Evolutionary conservation across 2,888 invertebrate species (phyloP).

Genomic region (Nephrotoma guestfalica): DNA sequence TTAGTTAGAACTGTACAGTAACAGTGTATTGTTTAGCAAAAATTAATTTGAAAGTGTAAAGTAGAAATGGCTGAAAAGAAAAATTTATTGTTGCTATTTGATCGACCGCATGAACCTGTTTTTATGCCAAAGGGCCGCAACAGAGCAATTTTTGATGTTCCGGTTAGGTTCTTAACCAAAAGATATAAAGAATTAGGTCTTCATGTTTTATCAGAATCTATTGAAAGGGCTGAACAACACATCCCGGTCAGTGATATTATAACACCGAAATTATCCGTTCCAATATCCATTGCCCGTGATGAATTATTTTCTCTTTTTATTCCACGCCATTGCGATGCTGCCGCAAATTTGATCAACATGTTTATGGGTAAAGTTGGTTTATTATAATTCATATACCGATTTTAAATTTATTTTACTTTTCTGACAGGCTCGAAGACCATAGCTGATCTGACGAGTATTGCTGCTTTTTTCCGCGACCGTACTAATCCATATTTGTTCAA

Average conservation of each 20-base stretch:
- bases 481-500: not conserved
- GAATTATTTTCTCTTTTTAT: not conserved
- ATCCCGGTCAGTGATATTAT: not conserved
- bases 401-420: not conserved
- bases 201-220: not conserved
- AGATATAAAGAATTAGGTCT: conserved; percentile 7
- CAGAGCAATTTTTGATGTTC: conserved; percentile 6
- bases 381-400: not conserved
- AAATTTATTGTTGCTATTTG: conserved; percentile 4
- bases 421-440: too few relatives aligned
- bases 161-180: conserved; percentile 5
- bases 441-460: too few relatives aligned
- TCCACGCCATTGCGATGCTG: not conserved
- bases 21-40: too few relatives aligned
- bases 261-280: not conserved
- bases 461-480: not conserved
- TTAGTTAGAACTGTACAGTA: too few relatives aligned
- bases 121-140: conserved; percentile 6
- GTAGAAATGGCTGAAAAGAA: too few relatives aligned
- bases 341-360: not conserved
- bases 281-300: not conserved
- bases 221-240: too few relatives aligned
- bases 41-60: too few relatives aligned
- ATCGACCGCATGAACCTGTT: conserved; percentile 8
- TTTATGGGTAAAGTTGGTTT: too few relatives aligned